These are phyloP conservation scores for Vidua chalybeata DNA, from an alignment of 2,113 vertebrate genomes.

Conservation along the genomic window DNA sequence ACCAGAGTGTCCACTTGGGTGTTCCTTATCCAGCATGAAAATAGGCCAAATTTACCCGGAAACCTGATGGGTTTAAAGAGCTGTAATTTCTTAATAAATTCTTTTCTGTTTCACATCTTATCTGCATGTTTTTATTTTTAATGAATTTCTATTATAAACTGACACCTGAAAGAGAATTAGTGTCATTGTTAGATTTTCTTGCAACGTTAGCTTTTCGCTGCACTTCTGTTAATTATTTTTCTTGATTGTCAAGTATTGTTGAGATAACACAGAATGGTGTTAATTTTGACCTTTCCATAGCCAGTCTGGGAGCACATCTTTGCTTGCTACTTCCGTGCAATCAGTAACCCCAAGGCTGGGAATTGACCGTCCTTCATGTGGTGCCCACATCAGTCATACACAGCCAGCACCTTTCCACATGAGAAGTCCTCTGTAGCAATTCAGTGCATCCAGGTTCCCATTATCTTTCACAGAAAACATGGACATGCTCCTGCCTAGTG, in stretches of 20 bases:
- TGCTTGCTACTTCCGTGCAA: background rate
- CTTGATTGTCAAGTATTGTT: background rate
- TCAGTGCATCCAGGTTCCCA: fast-evolving
- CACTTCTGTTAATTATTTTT: background rate
- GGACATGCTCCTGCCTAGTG: fast-evolving
- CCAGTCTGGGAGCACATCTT: fast-evolving
- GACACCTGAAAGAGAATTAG: background rate
- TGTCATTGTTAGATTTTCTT: fast-evolving
- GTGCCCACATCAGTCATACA: background rate
- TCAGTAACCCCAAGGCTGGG: fast-evolving
- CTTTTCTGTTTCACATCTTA: background rate
- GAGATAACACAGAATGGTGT: background rate
- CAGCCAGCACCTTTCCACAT: background rate
- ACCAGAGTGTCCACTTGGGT: background rate
- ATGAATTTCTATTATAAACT: background rate
- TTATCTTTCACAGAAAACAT: background rate
- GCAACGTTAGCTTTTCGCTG: background rate
- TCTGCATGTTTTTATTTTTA: background rate
- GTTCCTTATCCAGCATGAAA: background rate
- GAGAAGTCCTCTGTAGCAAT: fast-evolving
- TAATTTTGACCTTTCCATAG: background rate
- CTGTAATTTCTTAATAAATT: background rate
- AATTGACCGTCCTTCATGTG: background rate
- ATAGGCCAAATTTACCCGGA: background rate
- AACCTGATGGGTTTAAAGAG: background rate